A percentile compares a stretch with the other conserved stretches of the same genome.
phyloP scores from a whole-genome alignment of 2,113 vertebrate species.

The Mugil cephalus region DNA sequence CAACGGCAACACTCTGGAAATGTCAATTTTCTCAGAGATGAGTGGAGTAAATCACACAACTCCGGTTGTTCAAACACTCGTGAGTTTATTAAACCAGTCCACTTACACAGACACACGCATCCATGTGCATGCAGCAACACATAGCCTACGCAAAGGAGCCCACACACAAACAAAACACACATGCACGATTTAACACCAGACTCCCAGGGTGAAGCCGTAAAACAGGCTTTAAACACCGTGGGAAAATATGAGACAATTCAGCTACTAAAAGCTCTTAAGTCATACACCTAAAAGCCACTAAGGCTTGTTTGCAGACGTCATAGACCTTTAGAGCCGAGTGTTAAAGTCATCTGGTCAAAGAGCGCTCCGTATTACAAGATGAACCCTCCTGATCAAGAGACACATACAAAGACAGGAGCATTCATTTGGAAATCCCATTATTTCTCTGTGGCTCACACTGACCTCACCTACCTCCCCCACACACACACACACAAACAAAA shows the following conservation, averaged over 20 bases:
- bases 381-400: slow-evolving; percentile 41
- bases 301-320: slow-evolving; percentile 35
- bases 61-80: slow-evolving; percentile 71
- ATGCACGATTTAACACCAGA: slow-evolving; percentile 31
- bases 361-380: slow-evolving; percentile 32
- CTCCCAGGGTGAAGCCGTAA: slow-evolving; percentile 29
- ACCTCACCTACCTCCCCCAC: neutral
- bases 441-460: neutral
- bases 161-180: slow-evolving; percentile 37
- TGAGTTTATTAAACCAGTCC: slow-evolving; percentile 70
- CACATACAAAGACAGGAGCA: slow-evolving; percentile 2
- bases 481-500: neutral
- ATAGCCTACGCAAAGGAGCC: slow-evolving; percentile 5
- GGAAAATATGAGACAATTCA: slow-evolving; percentile 74
- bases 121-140: slow-evolving; percentile 10
- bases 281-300: slow-evolving; percentile 35
- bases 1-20: slow-evolving; percentile 72
- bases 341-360: slow-evolving; percentile 57
- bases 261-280: slow-evolving; percentile 60
- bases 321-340: slow-evolving; percentile 21
- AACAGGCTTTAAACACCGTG: slow-evolving; percentile 60
- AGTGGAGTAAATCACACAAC: slow-evolving; percentile 63
- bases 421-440: slow-evolving; percentile 6
- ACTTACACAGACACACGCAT: slow-evolving; percentile 9
- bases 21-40: slow-evolving; percentile 69